Conservation (phyloP, 1,140 invertebrate genomes). For the Riptortus pedestris region DNA sequence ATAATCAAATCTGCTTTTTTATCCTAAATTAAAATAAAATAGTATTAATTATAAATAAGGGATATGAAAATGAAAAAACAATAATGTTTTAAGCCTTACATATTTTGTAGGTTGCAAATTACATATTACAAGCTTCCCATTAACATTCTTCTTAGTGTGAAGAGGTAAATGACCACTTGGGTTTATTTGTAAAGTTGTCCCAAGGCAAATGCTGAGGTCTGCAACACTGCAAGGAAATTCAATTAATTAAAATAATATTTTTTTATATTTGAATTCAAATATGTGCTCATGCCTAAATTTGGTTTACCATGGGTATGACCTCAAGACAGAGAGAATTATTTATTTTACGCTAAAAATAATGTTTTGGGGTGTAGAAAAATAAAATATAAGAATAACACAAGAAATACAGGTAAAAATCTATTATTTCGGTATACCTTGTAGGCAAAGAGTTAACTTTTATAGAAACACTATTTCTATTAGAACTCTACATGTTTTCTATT, state of each 20-base stretch:
- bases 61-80: not conserved
- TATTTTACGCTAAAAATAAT: no score
- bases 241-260: conserved; percentile 6
- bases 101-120: conserved; percentile 96
- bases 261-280: not conserved
- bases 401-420: no score
- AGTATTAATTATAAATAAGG: conserved; percentile 19
- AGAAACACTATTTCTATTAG: no score
- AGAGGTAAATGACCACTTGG: conserved; percentile 92
- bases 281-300: no score
- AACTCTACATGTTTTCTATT: no score
- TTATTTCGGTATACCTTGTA: no score
- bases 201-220: conserved; percentile 86
- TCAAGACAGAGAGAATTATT: no score
- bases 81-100: conserved; percentile 45
- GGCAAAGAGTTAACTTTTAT: no score
- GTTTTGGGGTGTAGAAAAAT: no score
- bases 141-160: conserved; percentile 64
- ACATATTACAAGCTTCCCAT: conserved; percentile 79
- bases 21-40: conserved; percentile 51
- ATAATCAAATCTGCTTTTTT: conserved; percentile 84
- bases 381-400: no score
- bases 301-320: no score
- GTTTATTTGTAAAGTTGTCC: conserved; percentile 93
- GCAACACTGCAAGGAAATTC: conserved; percentile 53